Conservation (phyloP, 2,113 vertebrate genomes). For the Sylvicapra grimmia region DNA sequence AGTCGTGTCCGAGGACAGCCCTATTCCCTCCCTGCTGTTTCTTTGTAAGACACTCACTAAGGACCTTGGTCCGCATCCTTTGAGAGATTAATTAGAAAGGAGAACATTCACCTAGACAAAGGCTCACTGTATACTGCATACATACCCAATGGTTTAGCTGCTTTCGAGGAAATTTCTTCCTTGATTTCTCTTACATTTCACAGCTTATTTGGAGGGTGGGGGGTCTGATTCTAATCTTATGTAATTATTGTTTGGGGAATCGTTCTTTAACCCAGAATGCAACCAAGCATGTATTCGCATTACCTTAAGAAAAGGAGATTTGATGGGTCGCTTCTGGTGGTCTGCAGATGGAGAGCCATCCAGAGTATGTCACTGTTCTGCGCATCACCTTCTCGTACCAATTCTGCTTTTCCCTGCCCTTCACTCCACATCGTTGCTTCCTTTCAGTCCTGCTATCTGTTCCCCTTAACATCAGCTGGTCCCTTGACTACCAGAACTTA, state of each 20-base stretch:
- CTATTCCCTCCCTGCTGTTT: not conserved
- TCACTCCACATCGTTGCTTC: not conserved
- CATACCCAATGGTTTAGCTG: not conserved
- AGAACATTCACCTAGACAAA: not conserved
- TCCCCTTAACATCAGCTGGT: not conserved
- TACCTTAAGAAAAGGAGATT: not conserved
- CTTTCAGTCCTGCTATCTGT: not conserved
- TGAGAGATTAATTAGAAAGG: not conserved
- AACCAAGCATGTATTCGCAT: not conserved
- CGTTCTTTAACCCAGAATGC: not conserved
- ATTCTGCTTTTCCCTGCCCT: not conserved
- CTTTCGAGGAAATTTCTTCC: not conserved
- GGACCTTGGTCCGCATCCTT: not conserved
- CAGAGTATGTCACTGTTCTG: not conserved
- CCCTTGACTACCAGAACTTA: not conserved
- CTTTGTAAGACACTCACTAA: not conserved
- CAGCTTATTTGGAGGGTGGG: not conserved
- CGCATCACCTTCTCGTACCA: not conserved
- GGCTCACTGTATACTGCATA: not conserved
- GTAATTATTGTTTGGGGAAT: not conserved
- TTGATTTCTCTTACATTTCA: not conserved
- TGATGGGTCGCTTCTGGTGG: not conserved
- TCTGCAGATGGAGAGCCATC: not conserved
- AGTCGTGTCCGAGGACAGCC: not conserved
- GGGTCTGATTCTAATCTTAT: not conserved